Evolutionary conservation across 2,113 vertebrate genomes (phyloP), one percentile per base, ranked within the genome.

Genomic region (Brienomyrus longianalis): DNA sequence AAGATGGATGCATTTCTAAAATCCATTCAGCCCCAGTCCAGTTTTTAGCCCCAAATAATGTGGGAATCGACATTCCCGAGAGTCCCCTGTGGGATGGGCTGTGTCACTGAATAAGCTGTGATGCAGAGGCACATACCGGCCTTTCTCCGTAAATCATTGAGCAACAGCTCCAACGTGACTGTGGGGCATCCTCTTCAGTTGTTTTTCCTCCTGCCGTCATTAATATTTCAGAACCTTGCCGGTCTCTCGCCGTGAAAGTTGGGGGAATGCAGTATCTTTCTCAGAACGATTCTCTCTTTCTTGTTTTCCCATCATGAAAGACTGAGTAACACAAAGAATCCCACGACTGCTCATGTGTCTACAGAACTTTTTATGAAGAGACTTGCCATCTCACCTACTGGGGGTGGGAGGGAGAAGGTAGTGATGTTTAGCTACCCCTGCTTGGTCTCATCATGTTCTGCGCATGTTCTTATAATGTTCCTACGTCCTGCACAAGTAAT

Each of bases 141-240:
- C 50, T 39, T 56, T 87, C 19, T 87, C 13, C 47, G 51, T 54
- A 87, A 87, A 87, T 51, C 51, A 87, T 35, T 27, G 50, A 54
- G 85, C 11, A 87, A 54, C 84, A 86, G 1, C 47, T 27, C 50
- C n/a, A 86, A 0, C 5, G 27, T 86, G 84, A 52, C 84, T 86
- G 50, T 47, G 50, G 84, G 84, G 50, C 50, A 11, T 21, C 21
- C 23, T 54, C n/a, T 54, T 86, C 13, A 7, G 50, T 52, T 86
- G 84, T 86, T 86, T 86, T 50, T 15, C 45, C 50, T 31, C n/a
- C 84, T 52, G 84, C 48, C 15, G 10, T 77, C 35, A n/a, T 89
- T 80, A 89, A 89, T 77, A 89, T 89, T 89, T 89, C 74, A 89
- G 66, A 21, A 19, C 48, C 21, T 88, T 50, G 88, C 45, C 5